Conservation (phyloP, 2,888 invertebrate species). For the Athrips mouffetella region DNA sequence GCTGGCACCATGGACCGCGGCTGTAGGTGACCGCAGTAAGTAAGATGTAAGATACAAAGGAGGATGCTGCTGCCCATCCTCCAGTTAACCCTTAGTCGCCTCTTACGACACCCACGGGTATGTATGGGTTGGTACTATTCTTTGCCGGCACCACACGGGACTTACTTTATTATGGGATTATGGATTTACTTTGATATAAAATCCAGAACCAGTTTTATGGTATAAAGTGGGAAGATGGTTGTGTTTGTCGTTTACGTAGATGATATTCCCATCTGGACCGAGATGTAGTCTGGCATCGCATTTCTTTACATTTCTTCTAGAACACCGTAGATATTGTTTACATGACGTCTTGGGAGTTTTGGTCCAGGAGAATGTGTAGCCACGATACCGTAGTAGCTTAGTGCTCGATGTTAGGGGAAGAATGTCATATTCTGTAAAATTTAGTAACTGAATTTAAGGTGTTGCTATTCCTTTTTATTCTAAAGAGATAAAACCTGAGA, state of each 20-base stretch:
- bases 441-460: background rate
- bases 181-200: background rate
- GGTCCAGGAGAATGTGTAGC: background rate
- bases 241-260: background rate
- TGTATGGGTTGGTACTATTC: too few relatives aligned
- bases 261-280: background rate
- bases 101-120: too few relatives aligned
- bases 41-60: too few relatives aligned
- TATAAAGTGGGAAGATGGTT: background rate
- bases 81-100: too few relatives aligned
- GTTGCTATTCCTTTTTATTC: too few relatives aligned
- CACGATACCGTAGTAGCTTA: background rate
- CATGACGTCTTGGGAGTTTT: background rate
- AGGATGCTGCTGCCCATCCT: too few relatives aligned
- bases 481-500: too few relatives aligned
- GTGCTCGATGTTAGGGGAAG: background rate
- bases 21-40: too few relatives aligned
- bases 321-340: background rate
- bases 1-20: too few relatives aligned
- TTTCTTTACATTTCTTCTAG: background rate
- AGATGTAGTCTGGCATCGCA: background rate
- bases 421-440: background rate
- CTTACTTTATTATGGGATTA: too few relatives aligned
- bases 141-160: too few relatives aligned
- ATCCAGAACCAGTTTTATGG: background rate